A percentile compares a stretch with the other conserved stretches of the same genome.
Evolutionary conservation across 2,888 invertebrate species (phyloP).

Genomic region (Pomacea canaliculata): DNA sequence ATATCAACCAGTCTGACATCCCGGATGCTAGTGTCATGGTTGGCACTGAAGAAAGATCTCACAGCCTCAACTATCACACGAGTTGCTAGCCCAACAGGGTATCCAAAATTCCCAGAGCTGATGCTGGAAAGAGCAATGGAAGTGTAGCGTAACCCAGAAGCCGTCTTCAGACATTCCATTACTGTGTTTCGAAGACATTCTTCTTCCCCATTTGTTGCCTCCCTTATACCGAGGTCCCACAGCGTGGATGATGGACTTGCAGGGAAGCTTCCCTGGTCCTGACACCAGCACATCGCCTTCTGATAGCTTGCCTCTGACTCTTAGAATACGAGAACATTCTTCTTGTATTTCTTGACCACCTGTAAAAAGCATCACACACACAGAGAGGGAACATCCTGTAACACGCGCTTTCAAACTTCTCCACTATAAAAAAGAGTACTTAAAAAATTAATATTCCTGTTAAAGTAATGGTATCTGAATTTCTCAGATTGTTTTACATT

Average conservation of each 20-base stretch:
- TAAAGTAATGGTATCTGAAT: too few species aligned
- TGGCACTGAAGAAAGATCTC: too few species aligned
- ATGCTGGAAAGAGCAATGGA: slow-evolving; percentile 57
- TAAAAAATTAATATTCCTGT: too few species aligned
- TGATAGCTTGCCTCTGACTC: not conserved
- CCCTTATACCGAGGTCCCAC: slow-evolving; percentile 39
- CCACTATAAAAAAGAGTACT: too few species aligned
- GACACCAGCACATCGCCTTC: not conserved
- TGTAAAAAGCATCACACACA: not conserved
- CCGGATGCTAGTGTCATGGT: too few species aligned
- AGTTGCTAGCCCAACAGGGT: not conserved
- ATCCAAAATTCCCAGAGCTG: slow-evolving; percentile 42
- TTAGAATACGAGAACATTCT: not conserved
- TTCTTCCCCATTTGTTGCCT: slow-evolving; percentile 25
- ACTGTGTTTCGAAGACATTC: slow-evolving; percentile 38
- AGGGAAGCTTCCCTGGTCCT: slow-evolving; percentile 9
- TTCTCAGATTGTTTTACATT: too few species aligned
- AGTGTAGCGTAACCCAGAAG: not conserved
- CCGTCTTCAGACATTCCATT: slow-evolving; percentile 5
- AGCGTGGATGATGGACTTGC: slow-evolving; percentile 38
- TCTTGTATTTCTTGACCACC: not conserved
- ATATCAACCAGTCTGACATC: too few species aligned
- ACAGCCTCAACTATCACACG: not conserved
- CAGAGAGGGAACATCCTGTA: too few species aligned
- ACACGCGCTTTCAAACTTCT: too few species aligned